phyloP scores from a whole-genome alignment of 2,113 vertebrate genomes.

The Gambusia holbrooki region DNA sequence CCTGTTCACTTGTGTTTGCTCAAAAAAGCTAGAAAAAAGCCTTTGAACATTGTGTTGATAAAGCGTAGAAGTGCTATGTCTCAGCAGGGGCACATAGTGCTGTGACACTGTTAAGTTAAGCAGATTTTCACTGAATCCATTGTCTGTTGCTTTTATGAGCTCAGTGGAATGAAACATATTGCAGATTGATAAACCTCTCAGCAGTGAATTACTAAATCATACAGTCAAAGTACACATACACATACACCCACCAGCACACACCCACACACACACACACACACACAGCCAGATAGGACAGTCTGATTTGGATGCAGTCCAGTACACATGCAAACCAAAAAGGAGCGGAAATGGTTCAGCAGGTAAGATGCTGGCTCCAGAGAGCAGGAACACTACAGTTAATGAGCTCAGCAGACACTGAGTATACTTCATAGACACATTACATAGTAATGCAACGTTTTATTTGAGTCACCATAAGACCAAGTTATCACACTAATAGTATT shows the following conservation, averaged over 20 bases:
- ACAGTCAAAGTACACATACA: slow-evolving; percentile 21
- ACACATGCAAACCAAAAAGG: too few relatives aligned
- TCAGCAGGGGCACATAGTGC: slow-evolving; percentile 14
- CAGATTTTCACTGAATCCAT: slow-evolving; percentile 75
- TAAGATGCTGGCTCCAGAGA: too few relatives aligned
- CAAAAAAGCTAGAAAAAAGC: not conserved
- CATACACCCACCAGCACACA: not conserved
- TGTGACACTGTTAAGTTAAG: slow-evolving; percentile 65
- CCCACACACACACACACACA: not conserved
- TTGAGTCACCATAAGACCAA: too few relatives aligned
- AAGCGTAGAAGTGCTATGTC: slow-evolving; percentile 3
- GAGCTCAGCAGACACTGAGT: too few relatives aligned
- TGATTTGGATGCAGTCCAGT: too few relatives aligned
- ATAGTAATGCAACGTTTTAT: too few relatives aligned
- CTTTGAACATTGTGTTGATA: slow-evolving; percentile 10
- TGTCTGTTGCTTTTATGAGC: slow-evolving; percentile 73
- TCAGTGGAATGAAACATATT: slow-evolving; percentile 60
- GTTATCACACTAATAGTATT: too few relatives aligned
- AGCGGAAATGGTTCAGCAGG: too few relatives aligned
- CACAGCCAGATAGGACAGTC: too few relatives aligned
- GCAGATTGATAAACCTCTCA: slow-evolving; percentile 71
- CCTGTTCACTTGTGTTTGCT: too few relatives aligned
- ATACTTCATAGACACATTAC: too few relatives aligned
- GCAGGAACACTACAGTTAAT: too few relatives aligned
- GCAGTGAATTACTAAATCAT: slow-evolving; percentile 61